Conservation (phyloP, 2,797 vertebrate species). For the Trichosurus vulpecula region DNA sequence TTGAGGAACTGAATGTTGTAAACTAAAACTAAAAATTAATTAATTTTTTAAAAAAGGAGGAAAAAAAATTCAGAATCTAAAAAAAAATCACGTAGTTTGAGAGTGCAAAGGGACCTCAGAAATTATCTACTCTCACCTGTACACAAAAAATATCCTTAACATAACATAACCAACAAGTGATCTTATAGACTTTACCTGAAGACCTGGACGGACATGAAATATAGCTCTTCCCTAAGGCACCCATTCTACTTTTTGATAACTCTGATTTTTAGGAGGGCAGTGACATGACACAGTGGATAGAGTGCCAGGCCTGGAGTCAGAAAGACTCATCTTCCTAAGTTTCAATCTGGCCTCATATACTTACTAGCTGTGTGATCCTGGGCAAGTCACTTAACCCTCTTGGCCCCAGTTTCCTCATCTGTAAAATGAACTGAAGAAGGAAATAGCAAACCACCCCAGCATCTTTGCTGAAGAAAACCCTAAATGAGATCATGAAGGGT, state of each 20-base stretch:
- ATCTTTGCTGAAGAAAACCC: background rate
- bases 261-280: background rate
- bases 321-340: background rate
- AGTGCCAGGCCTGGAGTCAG: no score
- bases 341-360: background rate
- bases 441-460: background rate
- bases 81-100: no score
- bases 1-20: no score
- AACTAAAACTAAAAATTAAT: no score
- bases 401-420: background rate
- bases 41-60: no score
- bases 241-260: background rate
- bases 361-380: background rate
- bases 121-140: background rate
- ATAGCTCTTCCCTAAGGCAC: background rate
- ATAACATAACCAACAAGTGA: background rate
- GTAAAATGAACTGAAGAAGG: background rate
- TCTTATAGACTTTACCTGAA: background rate
- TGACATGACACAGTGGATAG: background rate
- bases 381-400: background rate
- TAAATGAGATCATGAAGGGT: background rate
- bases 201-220: background rate
- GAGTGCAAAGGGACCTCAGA: background rate
- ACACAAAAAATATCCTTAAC: background rate
- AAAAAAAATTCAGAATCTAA: no score